Conservation (phyloP, 2,797 vertebrate genomes). For the Morus bassanus region DNA sequence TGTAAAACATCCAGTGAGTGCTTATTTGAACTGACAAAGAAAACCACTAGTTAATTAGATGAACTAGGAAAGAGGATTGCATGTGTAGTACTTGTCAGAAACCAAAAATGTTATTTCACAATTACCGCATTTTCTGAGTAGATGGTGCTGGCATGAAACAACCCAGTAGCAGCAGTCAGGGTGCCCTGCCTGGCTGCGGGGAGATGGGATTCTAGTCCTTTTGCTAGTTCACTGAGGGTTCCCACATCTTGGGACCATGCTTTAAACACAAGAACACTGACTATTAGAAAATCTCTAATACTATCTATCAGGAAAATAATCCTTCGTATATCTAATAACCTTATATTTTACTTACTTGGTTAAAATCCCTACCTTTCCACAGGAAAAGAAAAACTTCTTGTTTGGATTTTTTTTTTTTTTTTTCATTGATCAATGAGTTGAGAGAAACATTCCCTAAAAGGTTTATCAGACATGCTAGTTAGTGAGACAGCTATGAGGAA, state of each 20-base stretch:
- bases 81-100: not conserved
- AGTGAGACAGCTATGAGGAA: not conserved
- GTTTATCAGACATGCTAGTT: not conserved
- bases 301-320: not conserved
- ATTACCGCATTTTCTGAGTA: fast-evolving
- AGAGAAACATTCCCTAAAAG: not conserved
- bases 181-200: fast-evolving
- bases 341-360: not conserved
- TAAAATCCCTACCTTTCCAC: not conserved
- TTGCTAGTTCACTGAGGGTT: not conserved
- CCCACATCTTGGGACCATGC: not conserved
- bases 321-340: not conserved
- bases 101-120: not conserved
- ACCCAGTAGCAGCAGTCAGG: fast-evolving
- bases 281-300: not conserved
- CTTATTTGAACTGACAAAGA: not conserved
- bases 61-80: not conserved
- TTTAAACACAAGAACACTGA: not conserved
- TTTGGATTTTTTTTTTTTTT: not conserved
- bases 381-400: not conserved
- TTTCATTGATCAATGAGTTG: not conserved
- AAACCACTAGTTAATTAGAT: not conserved
- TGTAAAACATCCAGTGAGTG: not conserved
- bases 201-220: not conserved
- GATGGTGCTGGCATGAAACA: fast-evolving